A percentile compares a stretch with the other conserved stretches of the same genome.
Conservation (phyloP, 2,113 vertebrate species). For the Brienomyrus brachyistius region DNA sequence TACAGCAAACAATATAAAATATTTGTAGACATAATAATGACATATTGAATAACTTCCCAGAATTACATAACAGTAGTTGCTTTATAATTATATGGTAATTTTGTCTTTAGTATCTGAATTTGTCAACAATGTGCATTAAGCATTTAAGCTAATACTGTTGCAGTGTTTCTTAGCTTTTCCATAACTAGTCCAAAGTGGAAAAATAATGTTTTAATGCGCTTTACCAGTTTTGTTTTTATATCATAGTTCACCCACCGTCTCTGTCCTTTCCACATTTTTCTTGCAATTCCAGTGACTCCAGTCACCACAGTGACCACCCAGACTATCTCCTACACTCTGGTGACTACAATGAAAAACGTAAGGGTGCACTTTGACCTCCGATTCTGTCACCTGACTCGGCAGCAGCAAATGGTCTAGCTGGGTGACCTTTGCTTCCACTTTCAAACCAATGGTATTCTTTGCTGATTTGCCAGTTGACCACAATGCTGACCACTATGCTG, state of each 20-base stretch:
- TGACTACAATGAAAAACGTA: slow-evolving; percentile 43
- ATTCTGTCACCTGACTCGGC: not conserved
- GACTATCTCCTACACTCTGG: not conserved
- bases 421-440: not conserved
- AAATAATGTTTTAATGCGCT: not conserved
- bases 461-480: not conserved
- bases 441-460: not conserved
- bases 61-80: not conserved
- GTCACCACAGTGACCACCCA: slow-evolving; percentile 19
- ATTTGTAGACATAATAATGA: not conserved
- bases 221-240: not conserved
- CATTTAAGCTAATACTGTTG: not conserved
- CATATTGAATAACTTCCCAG: not conserved
- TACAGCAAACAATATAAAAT: not conserved
- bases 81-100: not conserved
- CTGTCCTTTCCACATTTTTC: not conserved
- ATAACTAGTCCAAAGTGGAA: not conserved
- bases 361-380: slow-evolving; percentile 15
- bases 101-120: not conserved
- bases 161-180: not conserved
- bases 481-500: not conserved
- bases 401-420: not conserved
- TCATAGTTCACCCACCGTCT: not conserved
- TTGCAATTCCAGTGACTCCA: not conserved
- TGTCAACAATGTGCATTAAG: not conserved